These are phyloP conservation scores for Phalacrocorax pelagicus DNA, from an alignment of 2,113 vertebrate species.

Conservation along the genomic window DNA sequence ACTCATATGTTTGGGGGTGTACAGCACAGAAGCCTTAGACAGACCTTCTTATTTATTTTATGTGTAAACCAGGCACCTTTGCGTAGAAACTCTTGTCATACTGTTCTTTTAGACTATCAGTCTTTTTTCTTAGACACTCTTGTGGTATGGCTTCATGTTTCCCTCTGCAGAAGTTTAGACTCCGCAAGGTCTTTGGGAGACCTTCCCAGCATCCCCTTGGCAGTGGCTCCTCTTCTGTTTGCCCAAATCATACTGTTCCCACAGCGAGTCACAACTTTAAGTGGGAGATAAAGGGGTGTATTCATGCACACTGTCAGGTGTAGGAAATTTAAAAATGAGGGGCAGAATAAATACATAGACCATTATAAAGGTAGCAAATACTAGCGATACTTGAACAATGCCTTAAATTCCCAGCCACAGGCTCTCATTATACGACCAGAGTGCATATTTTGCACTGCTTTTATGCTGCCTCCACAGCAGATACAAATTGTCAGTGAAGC, in stretches of 20 bases:
- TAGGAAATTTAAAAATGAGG: background rate
- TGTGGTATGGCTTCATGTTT: background rate
- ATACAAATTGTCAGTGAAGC: background rate
- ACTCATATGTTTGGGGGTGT: background rate
- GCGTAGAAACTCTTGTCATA: background rate
- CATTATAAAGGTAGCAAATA: background rate
- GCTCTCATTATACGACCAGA: background rate
- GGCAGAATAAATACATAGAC: background rate
- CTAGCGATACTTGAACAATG: background rate
- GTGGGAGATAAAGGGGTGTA: fast-evolving
- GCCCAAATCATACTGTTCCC: background rate
- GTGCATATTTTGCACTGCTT: background rate
- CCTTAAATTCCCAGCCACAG: background rate
- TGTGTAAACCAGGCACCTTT: background rate
- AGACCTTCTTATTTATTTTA: background rate
- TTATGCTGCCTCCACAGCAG: background rate
- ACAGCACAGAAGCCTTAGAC: background rate
- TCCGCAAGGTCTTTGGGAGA: background rate
- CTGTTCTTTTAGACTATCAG: background rate
- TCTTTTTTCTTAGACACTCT: background rate
- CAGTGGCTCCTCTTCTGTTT: background rate
- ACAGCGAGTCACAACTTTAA: background rate
- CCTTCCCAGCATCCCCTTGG: background rate
- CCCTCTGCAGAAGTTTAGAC: background rate
- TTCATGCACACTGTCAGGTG: background rate